These are phyloP conservation scores for Caenorhabditis drosophilae DNA, from an alignment of 2,888 invertebrate species.

Conservation along the genomic window DNA sequence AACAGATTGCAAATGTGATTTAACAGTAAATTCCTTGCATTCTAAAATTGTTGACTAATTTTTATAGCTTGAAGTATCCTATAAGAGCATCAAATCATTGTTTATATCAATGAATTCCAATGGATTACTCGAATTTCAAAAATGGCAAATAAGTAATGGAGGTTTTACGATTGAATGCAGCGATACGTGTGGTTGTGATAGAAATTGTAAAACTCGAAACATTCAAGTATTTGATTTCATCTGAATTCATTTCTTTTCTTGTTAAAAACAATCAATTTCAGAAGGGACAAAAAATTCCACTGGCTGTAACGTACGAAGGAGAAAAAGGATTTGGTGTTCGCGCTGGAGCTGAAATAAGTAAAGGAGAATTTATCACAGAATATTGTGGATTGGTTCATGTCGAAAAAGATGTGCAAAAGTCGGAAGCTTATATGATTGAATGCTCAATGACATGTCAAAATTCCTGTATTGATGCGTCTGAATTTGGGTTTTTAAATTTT, in stretches of 20 bases:
- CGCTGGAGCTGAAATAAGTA: constrained; percentile 3
- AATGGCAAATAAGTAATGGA: no score
- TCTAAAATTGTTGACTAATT: no score
- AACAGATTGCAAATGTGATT: no score
- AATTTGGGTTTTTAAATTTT: constrained; percentile 7
- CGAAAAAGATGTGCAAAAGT: neutral
- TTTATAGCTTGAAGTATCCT: no score
- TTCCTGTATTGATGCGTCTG: constrained; percentile 11
- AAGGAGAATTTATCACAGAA: constrained; percentile 16
- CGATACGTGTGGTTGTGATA: neutral
- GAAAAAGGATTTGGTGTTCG: constrained; percentile 22
- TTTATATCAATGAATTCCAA: no score
- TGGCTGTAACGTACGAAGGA: constrained; percentile 8
- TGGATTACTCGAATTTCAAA: no score
- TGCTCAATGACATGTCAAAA: no score
- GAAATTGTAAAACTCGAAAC: neutral
- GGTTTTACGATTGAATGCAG: no score
- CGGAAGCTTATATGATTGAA: neutral
- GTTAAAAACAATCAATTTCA: no score
- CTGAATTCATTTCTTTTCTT: neutral
- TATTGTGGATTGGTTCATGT: constrained; percentile 14
- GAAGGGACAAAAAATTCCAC: constrained; percentile 6
- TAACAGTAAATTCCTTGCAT: no score
- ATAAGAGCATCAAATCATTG: no score
- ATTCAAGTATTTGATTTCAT: neutral